phyloP scores from a whole-genome alignment of 1,140 invertebrate species.

The Tetramorium alpestre region DNA sequence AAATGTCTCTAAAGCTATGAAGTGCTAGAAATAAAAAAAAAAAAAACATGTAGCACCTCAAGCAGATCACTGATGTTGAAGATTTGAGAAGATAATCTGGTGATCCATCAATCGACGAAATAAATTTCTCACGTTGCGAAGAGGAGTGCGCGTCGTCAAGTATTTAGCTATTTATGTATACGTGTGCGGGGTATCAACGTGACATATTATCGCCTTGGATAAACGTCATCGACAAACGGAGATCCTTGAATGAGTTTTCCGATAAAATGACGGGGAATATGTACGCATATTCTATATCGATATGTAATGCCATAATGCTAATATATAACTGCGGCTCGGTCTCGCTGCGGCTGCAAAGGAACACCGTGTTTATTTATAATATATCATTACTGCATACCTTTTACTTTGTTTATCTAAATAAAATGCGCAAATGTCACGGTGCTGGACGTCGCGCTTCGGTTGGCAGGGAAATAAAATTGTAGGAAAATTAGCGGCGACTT shows the following conservation, averaged over 20 bases:
- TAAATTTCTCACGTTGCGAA: conserved; percentile 17
- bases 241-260: conserved; percentile 52
- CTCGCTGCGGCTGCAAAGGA: background rate
- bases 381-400: conserved; percentile 16
- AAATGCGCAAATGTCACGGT: conserved; percentile 33
- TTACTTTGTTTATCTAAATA: conserved; percentile 29
- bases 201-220: conserved; percentile 50
- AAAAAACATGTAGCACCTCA: background rate
- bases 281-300: background rate
- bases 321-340: background rate
- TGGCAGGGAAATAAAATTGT: conserved; percentile 13
- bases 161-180: conserved; percentile 43
- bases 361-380: conserved; percentile 44
- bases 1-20: background rate
- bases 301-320: background rate
- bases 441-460: background rate
- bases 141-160: background rate
- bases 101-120: conserved; percentile 4
- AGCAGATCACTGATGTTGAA: background rate
- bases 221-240: conserved; percentile 55
- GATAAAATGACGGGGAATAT: conserved; percentile 31
- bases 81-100: background rate
- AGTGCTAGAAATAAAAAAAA: background rate
- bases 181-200: background rate
- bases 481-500: conserved; percentile 6